Percentiles rank a stretch among this genome's conserved stretches.
Conservation (phyloP, 2,888 invertebrate species). For the Aphodius sticticus region DNA sequence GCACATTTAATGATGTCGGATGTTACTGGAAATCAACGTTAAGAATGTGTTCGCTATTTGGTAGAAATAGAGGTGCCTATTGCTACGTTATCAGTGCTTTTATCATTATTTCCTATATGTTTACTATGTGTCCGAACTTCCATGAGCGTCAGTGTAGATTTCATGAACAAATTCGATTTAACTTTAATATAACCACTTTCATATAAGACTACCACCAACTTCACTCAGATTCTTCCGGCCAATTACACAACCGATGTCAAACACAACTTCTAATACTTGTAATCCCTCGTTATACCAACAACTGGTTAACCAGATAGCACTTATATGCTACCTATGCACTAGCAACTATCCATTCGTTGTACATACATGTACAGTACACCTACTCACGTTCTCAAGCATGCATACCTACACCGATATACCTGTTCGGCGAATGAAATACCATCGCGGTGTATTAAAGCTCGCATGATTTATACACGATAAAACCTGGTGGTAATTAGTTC, state of each 20-base stretch:
- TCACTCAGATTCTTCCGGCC: background rate
- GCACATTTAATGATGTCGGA: too few relatives aligned
- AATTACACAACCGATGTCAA: background rate
- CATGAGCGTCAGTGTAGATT: too few relatives aligned
- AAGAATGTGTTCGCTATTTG: too few relatives aligned
- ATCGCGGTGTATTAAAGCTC: background rate
- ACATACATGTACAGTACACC: background rate
- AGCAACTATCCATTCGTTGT: background rate
- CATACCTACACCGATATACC: background rate
- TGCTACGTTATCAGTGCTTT: too few relatives aligned
- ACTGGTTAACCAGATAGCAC: background rate
- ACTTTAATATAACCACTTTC: too few relatives aligned
- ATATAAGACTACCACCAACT: too few relatives aligned
- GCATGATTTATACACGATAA: background rate
- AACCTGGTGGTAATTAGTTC: conserved; percentile 4
- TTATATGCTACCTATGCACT: background rate
- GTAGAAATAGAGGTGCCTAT: too few relatives aligned
- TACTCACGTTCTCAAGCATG: background rate
- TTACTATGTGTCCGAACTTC: too few relatives aligned
- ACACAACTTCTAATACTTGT: background rate
- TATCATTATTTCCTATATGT: too few relatives aligned
- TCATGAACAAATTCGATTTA: too few relatives aligned
- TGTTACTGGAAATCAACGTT: too few relatives aligned
- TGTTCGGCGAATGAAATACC: background rate
- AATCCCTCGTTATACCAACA: background rate